Base-by-base conservation (phyloP, 2,797 vertebrate genomes). In the Discoglossus pictus region DNA sequence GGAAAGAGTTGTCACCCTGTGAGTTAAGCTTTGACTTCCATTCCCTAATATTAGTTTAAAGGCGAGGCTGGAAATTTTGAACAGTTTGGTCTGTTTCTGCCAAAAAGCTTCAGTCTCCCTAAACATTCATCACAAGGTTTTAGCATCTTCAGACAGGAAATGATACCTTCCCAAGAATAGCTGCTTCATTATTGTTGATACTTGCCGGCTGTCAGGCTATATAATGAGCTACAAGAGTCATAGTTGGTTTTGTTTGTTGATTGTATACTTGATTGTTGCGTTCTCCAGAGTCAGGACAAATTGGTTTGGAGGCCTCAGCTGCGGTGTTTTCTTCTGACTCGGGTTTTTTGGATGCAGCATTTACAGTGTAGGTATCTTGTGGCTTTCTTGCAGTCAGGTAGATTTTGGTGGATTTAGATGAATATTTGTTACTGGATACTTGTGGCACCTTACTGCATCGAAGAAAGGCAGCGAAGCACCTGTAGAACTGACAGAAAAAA, bases 381-480 rank as follows among this genome's bases (percentile, higher is more conserved):
- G 12, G 15, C 10, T 27, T 71, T 3, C 61, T 52, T 25, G 52
- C 27, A 16, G 61, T 55, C 35, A 71, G 25, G 27, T 46, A 59
- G 23, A 71, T 71, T 39, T 71, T 71, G 20, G 84, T 86, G 4
- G 53, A 73, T 44, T 82, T 78, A 1, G 88, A 89, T 27, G 87
- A 82, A 7, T 80, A 81, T 78, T 78, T 88, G 42, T 80, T 42
- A 61, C 78, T 84, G 76, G 85, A 87, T 54, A 74, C 71, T 47
- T 60, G 73, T 13, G 82, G 74, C 0, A 74, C 68, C 8, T n/a
- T 15, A 21, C 78, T 80, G 70, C 90, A 91, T 47, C 50, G 72
- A 21, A 91, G 12, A 62, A 91, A 81, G 0, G 84, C 84, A 60
- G 72, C 73, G 78, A 91, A 90, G 76, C 87, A 89, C 71, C 87